Conservation (phyloP, 2,797 vertebrate species). For the Todus mexicanus region DNA sequence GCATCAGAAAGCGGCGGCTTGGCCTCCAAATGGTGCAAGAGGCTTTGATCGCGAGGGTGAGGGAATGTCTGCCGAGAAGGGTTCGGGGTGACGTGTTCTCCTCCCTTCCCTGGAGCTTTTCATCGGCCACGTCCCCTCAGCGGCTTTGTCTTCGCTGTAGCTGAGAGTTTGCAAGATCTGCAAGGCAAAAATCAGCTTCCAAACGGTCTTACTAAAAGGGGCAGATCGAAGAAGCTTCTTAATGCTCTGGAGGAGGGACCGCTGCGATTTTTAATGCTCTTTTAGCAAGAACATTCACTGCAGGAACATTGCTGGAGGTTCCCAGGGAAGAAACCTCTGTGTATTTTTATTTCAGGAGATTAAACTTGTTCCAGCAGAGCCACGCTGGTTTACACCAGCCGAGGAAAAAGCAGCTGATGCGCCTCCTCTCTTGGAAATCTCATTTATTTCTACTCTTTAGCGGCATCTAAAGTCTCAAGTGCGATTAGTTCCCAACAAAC, state of each 20-base stretch:
- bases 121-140: not conserved
- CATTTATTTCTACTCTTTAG: not conserved
- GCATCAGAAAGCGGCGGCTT: not conserved
- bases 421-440: not conserved
- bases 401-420: not conserved
- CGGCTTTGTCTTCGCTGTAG: not conserved
- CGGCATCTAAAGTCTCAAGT: not conserved
- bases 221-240: fast-evolving
- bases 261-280: not conserved
- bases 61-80: fast-evolving
- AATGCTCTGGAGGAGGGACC: no score
- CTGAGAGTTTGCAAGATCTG: not conserved
- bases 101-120: not conserved
- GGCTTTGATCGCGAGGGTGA: not conserved
- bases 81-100: fast-evolving
- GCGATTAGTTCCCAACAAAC: fast-evolving
- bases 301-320: not conserved
- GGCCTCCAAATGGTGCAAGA: not conserved
- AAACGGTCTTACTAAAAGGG: not conserved
- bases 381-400: not conserved
- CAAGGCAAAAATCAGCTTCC: not conserved
- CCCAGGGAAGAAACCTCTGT: not conserved
- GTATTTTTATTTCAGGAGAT: not conserved
- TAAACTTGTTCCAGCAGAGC: not conserved
- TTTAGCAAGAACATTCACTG: not conserved